phyloP scores from a whole-genome alignment of 1,140 invertebrate species.

The Ladona fulva region DNA sequence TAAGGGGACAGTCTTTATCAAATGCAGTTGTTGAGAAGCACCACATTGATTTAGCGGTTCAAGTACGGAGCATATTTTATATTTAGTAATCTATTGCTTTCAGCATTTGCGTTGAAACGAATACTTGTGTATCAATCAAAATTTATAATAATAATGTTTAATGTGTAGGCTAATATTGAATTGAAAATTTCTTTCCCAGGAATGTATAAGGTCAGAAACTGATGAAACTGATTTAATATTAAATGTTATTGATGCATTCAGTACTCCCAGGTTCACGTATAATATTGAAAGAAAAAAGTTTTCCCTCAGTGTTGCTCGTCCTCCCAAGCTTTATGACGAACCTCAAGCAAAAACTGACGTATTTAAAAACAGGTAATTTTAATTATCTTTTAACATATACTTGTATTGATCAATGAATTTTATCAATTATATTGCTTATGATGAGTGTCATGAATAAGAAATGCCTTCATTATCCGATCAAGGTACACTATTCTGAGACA shows the following conservation, averaged over 20 bases:
- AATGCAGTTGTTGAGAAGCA: conserved; percentile 60
- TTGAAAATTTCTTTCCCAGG: conserved; percentile 32
- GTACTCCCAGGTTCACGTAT: conserved; percentile 69
- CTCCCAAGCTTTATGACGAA: conserved; percentile 49
- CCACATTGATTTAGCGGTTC: conserved; percentile 62
- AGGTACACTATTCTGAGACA: conserved; percentile 56
- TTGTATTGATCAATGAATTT: too few relatives aligned
- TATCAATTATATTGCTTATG: too few relatives aligned
- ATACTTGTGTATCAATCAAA: background rate
- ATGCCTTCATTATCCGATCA: too few relatives aligned
- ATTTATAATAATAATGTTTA: background rate
- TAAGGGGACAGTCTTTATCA: conserved; percentile 62
- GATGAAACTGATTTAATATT: conserved; percentile 71
- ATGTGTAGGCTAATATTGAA: background rate
- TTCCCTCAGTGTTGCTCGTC: conserved; percentile 31
- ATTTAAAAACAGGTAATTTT: conserved; percentile 54
- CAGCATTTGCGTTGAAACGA: too few relatives aligned
- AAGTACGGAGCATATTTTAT: conserved; percentile 34
- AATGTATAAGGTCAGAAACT: conserved; percentile 56
- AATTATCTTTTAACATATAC: too few relatives aligned
- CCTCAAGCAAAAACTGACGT: conserved; percentile 60
- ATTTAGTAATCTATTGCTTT: background rate
- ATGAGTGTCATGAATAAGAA: too few relatives aligned
- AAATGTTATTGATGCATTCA: conserved; percentile 70
- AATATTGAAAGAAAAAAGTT: conserved; percentile 67